Evolutionary conservation across 1,140 invertebrate species (phyloP).

Genomic region (Drosophila virilis): DNA sequence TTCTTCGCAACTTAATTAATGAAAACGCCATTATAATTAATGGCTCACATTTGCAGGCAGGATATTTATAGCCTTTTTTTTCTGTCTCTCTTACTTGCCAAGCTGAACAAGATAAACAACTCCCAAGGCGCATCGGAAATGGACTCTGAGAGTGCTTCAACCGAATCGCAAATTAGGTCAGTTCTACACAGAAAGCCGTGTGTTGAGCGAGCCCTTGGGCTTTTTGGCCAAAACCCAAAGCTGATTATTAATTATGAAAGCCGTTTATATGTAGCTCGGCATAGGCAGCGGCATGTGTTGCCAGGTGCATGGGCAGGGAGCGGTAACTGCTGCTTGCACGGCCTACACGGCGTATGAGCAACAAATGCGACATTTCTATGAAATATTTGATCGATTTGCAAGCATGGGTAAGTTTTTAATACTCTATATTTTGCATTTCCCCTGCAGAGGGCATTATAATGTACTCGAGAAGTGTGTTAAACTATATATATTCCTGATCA

Average conservation of each 20-base stretch:
- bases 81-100: too few relatives aligned
- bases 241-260: constrained; percentile 18
- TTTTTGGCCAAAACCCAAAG: constrained; percentile 7
- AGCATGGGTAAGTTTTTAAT: neutral
- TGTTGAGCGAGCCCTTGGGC: neutral
- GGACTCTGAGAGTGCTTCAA: too few relatives aligned
- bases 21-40: too few relatives aligned
- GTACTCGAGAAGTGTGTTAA: too few relatives aligned
- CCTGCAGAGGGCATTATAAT: too few relatives aligned
- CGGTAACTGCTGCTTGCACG: neutral
- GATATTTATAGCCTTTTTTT: too few relatives aligned
- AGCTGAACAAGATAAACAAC: too few relatives aligned
- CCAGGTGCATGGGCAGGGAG: neutral
- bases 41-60: too few relatives aligned
- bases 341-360: constrained; percentile 25
- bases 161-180: constrained; percentile 8
- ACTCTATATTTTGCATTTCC: too few relatives aligned
- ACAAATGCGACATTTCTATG: constrained; percentile 25
- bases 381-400: constrained; percentile 15
- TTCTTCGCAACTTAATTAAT: too few relatives aligned
- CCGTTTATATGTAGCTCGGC: neutral
- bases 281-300: neutral
- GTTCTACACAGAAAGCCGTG: neutral
- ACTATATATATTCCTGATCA: too few relatives aligned
- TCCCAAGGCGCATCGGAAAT: too few relatives aligned